These are phyloP conservation scores for Gephyroberyx darwinii DNA, from an alignment of 2,797 vertebrate genomes.

Conservation along the genomic window DNA sequence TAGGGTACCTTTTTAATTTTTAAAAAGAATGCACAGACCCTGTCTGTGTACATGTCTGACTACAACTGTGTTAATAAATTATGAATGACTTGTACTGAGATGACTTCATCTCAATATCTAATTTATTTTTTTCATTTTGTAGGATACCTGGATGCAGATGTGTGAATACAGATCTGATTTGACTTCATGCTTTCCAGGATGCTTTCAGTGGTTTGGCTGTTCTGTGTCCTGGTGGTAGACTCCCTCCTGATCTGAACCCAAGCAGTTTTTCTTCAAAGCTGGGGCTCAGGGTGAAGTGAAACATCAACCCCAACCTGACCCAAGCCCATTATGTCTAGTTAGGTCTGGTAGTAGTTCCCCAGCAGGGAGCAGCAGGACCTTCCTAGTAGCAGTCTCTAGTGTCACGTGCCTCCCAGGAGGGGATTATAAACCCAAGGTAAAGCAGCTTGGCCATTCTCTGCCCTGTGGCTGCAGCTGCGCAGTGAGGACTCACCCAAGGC, in stretches of 20 bases:
- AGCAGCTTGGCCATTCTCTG: conserved; percentile 67
- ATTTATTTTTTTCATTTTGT: no score
- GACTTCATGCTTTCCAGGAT: no score
- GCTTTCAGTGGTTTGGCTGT: no score
- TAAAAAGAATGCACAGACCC: no score
- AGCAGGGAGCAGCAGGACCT: conserved; percentile 58
- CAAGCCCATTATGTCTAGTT: neutral
- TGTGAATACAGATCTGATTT: no score
- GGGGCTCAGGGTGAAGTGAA: neutral
- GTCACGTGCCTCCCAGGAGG: conserved; percentile 64
- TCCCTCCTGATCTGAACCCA: neutral
- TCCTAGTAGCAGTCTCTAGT: conserved; percentile 38
- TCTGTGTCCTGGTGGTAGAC: no score
- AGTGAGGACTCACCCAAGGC: conserved; percentile 43
- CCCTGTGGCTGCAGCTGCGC: conserved; percentile 59
- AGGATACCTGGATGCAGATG: no score
- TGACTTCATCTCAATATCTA: no score
- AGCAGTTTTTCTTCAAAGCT: neutral
- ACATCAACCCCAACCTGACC: neutral
- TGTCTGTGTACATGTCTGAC: neutral
- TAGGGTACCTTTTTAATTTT: neutral
- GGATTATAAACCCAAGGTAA: conserved; percentile 74
- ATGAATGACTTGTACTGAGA: neutral
- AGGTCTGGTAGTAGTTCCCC: conserved; percentile 5
- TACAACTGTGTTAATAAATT: neutral